Percentiles rank a stretch among this genome's conserved stretches.
Evolutionary conservation across 2,797 vertebrate species (phyloP).

Genomic region (Syndactyla subalaris): DNA sequence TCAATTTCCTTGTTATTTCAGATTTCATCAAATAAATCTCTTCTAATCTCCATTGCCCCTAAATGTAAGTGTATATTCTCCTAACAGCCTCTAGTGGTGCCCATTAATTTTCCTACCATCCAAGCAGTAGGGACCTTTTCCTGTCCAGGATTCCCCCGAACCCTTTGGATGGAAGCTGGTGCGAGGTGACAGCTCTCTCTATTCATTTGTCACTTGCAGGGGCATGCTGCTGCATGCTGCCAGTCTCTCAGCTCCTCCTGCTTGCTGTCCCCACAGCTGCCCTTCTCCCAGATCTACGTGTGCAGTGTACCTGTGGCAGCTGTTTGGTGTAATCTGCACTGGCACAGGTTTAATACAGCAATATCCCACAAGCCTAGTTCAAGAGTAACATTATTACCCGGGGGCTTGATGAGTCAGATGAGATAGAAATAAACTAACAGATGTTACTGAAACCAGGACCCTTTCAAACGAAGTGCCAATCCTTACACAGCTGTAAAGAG

Average conservation of each 20-base stretch:
- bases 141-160: neutral
- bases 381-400: neutral
- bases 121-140: neutral
- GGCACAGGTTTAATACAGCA: neutral
- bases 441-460: neutral
- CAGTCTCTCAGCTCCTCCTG: neutral
- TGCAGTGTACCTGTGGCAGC: neutral
- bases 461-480: neutral
- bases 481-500: neutral
- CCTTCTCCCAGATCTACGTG: neutral
- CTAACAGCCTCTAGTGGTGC: neutral
- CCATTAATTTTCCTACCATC: neutral
- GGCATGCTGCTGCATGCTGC: fast-evolving
- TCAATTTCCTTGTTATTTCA: neutral
- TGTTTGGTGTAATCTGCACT: neutral
- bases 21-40: neutral
- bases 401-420: neutral
- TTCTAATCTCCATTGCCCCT: neutral
- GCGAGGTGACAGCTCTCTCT: neutral
- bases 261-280: neutral
- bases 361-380: neutral
- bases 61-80: neutral
- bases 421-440: neutral
- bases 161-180: neutral
- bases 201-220: fast-evolving